Base-by-base conservation (phyloP, 2,113 vertebrate genomes). In the Mystacornis crossleyi region DNA sequence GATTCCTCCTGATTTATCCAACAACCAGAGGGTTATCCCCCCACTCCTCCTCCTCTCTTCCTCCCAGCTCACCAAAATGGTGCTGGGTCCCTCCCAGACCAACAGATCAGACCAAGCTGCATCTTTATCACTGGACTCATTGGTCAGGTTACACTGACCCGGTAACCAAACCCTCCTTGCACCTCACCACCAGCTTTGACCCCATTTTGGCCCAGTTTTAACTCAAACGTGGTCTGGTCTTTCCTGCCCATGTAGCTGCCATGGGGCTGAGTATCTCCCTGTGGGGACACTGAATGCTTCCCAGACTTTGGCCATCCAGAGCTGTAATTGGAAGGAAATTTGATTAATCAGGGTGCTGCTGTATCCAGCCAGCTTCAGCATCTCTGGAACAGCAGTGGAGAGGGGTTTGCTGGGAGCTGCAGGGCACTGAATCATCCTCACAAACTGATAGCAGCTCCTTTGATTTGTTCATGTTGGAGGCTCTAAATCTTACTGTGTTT, bases 391-490 rank as follows among this genome's bases (percentile, higher is more conserved):
- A 89, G 84, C 55, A 2, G 43, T 15, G 40, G 65, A 87, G 78
- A 74, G 57, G 62, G 43, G 13, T 53, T 61, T 92, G 72, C 60
- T 60, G 72, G 91, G 86, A 94, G 69, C 92, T 45, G 58, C 81
- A 50, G 84, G 81, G 81, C 74, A 79, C 61, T 82, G 86, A 79
- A 86, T 94, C 94, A 92, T 67, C 65, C 36, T 73, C 67, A 92
- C 72, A 74, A 73, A 54, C 83, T 31, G 53, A 93, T 45, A 86
- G 58, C 69, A 72, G 72, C 25, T 57, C 70, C 51, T 66, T 62
- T 80, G 53, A 50, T 95, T 94, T 92, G 54, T 69, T 78, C 29
- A 6, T 10, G 51, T 43, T 53, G 90, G 81, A 73, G 29, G 50
- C 85, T 91, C 62, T 50, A 18, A 60, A 74, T 89, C 79, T 66